Conservation (phyloP, 1,140 invertebrate species). For the Rhynchophorus ferrugineus region DNA sequence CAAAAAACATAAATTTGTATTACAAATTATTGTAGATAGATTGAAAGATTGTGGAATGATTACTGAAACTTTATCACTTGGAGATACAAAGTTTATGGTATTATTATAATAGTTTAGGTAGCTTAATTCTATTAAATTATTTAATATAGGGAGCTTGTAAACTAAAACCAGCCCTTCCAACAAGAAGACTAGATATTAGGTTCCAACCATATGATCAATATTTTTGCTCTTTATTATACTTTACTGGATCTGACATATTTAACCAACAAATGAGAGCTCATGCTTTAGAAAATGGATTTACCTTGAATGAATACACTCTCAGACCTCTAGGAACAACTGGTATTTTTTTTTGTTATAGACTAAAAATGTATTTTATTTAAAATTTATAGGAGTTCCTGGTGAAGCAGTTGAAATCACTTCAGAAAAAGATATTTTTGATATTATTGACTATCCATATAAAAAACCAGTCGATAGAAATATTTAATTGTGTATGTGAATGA, state of each 20-base stretch:
- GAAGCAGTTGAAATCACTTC: conserved; percentile 59
- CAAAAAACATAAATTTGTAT: conserved; percentile 37
- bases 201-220: conserved; percentile 68
- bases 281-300: conserved; percentile 67
- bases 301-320: conserved; percentile 72
- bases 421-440: conserved; percentile 75
- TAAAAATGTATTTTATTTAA: too few species aligned
- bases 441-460: conserved; percentile 63
- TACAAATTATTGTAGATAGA: conserved; percentile 53
- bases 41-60: conserved; percentile 54
- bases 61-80: conserved; percentile 66
- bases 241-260: conserved; percentile 78
- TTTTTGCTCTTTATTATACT: conserved; percentile 69
- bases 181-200: conserved; percentile 56
- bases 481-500: too few species aligned
- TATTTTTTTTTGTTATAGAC: too few species aligned
- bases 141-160: too few species aligned
- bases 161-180: conserved; percentile 41
- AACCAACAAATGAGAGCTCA: conserved; percentile 68
- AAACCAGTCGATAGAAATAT: conserved; percentile 55
- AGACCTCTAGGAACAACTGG: conserved; percentile 55
- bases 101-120: too few species aligned
- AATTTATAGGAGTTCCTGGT: conserved; percentile 57
- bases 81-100: conserved; percentile 77
- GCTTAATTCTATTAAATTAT: too few species aligned